Conservation (phyloP, 2,797 vertebrate species). For the Gouania willdenowi region DNA sequence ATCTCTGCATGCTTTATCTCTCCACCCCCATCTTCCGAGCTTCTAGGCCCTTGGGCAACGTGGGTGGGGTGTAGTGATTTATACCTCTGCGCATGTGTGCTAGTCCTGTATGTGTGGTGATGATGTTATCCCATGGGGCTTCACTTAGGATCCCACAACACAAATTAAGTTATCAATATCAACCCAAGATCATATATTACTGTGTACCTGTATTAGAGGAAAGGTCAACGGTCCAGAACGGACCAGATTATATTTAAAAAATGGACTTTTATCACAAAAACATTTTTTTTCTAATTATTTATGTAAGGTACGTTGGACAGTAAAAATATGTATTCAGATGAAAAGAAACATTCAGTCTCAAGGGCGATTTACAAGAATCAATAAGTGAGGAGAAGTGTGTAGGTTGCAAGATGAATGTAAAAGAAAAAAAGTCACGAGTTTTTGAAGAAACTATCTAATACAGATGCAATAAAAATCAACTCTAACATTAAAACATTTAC, state of each 20-base stretch:
- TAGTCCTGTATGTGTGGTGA: conserved; percentile 26
- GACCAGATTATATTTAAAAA: too few relatives aligned
- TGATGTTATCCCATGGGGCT: conserved; percentile 28
- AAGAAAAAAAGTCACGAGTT: conserved; percentile 40
- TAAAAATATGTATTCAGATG: too few relatives aligned
- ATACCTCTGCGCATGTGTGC: conserved; percentile 44
- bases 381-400: conserved; percentile 29
- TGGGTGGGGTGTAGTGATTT: conserved; percentile 65
- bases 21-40: conserved; percentile 39
- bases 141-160: conserved; percentile 33
- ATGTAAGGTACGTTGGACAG: too few relatives aligned
- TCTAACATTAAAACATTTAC: too few relatives aligned
- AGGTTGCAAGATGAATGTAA: conserved; percentile 17
- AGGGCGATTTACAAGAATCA: conserved; percentile 46
- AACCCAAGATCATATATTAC: too few relatives aligned
- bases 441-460: conserved; percentile 54
- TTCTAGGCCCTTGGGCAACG: conserved; percentile 33
- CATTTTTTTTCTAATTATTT: too few relatives aligned
- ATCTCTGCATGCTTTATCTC: conserved; percentile 24
- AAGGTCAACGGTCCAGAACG: too few relatives aligned
- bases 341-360: too few relatives aligned
- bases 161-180: too few relatives aligned
- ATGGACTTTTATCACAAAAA: too few relatives aligned
- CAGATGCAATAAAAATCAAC: too few relatives aligned
- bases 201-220: too few relatives aligned